These are phyloP conservation scores for Colletes latitarsis DNA, from an alignment of 1,140 invertebrate species.

Conservation along the genomic window DNA sequence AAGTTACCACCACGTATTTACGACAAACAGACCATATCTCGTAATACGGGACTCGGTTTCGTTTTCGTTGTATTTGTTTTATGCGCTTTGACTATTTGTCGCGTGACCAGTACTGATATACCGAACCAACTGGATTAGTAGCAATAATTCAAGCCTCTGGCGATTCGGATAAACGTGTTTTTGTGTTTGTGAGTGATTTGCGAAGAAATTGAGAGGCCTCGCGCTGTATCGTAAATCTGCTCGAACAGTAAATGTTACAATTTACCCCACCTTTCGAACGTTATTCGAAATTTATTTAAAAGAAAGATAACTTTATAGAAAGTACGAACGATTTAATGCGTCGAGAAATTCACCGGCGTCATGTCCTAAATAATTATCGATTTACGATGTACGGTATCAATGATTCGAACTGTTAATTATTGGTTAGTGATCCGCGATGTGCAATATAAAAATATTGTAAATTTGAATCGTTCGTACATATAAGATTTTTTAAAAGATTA, in stretches of 20 bases:
- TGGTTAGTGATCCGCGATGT: not conserved
- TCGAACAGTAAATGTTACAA: not conserved
- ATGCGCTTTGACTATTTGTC: conserved; percentile 3
- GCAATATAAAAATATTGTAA: not conserved
- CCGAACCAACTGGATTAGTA: not conserved
- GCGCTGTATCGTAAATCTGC: not conserved
- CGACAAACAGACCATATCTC: conserved; percentile 20
- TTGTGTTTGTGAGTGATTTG: conserved; percentile 8
- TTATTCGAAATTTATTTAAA: no score
- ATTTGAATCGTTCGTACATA: no score
- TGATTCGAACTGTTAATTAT: not conserved
- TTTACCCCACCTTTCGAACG: not conserved
- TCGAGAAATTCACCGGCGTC: not conserved
- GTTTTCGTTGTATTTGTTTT: conserved; percentile 26
- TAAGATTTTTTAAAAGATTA: not conserved
- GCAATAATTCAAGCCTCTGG: not conserved
- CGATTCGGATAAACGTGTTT: not conserved
- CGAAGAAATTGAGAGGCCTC: not conserved
- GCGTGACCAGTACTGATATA: conserved; percentile 18
- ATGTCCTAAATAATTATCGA: not conserved
- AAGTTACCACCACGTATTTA: conserved; percentile 20
- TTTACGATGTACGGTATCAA: not conserved
- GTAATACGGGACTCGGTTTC: not conserved
- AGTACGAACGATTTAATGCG: no score
- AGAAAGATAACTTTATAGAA: not conserved